Conservation (phyloP, 2,113 vertebrate genomes). For the Echinops telfairi region DNA sequence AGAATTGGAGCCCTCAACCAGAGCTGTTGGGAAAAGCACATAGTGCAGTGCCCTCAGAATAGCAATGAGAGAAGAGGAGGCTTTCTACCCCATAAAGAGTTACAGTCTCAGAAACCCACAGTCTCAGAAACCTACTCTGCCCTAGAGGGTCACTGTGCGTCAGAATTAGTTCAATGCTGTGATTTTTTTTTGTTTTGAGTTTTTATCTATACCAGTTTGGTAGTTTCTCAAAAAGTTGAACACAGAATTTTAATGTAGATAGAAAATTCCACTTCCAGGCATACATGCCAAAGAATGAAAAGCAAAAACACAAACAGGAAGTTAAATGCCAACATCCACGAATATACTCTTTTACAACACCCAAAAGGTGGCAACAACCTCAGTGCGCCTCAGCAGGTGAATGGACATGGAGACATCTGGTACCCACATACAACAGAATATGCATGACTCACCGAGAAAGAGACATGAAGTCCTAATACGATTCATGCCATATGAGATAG, state of each 20-base stretch:
- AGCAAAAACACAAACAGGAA: background rate
- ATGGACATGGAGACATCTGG: too few species aligned
- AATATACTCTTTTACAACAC: background rate
- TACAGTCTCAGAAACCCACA: too few species aligned
- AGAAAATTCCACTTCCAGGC: background rate
- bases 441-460: background rate
- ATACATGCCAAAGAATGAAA: background rate
- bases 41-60: background rate
- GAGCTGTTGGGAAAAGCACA: background rate
- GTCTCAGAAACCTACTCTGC: too few species aligned
- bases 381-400: background rate
- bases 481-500: background rate
- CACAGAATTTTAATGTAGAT: background rate
- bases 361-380: background rate
- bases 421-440: background rate
- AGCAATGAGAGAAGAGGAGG: background rate
- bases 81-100: too few species aligned
- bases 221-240: background rate
- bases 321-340: background rate
- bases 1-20: background rate
- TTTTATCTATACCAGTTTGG: background rate
- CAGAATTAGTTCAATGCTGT: too few species aligned
- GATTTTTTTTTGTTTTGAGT: too few species aligned
- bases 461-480: background rate
- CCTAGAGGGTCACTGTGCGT: too few species aligned